These are phyloP conservation scores for Garra rufa DNA, from an alignment of 2,113 vertebrate genomes.

Conservation along the genomic window DNA sequence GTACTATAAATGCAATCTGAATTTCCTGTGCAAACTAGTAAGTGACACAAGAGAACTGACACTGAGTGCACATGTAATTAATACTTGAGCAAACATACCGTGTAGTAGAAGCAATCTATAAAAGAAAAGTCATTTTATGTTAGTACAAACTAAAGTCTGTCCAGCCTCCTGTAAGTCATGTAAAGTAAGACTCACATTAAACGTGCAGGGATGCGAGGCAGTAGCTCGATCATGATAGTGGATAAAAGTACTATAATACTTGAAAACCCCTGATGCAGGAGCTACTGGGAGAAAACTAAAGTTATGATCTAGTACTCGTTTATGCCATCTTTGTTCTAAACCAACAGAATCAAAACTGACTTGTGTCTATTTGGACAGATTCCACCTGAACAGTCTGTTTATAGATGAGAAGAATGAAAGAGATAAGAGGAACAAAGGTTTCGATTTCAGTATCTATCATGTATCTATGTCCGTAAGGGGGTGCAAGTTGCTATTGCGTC, in stretches of 20 bases:
- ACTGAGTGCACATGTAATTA: constrained; percentile 18
- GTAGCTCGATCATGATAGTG: neutral
- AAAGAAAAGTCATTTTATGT: neutral
- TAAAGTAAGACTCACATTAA: neutral
- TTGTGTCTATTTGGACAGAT: neutral
- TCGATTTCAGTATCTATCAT: neutral
- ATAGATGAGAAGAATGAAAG: neutral
- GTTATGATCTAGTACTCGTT: neutral
- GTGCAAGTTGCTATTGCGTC: neutral
- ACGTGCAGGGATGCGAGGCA: neutral
- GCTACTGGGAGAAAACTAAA: neutral
- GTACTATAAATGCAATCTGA: constrained; percentile 11
- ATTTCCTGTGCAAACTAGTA: neutral
- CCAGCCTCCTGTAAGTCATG: neutral
- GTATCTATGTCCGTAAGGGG: neutral
- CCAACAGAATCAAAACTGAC: neutral
- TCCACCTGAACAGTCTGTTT: neutral
- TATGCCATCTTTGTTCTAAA: neutral
- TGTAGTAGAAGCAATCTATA: constrained; percentile 18
- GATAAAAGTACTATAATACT: neutral
- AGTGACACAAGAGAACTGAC: constrained; percentile 33
- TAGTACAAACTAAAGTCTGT: neutral
- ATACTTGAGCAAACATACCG: neutral
- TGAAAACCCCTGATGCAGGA: constrained; percentile 17
- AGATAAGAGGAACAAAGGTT: neutral